Evolutionary conservation across 1,140 invertebrate genomes (phyloP).

Genomic region (Caenorhabditis briggsae): DNA sequence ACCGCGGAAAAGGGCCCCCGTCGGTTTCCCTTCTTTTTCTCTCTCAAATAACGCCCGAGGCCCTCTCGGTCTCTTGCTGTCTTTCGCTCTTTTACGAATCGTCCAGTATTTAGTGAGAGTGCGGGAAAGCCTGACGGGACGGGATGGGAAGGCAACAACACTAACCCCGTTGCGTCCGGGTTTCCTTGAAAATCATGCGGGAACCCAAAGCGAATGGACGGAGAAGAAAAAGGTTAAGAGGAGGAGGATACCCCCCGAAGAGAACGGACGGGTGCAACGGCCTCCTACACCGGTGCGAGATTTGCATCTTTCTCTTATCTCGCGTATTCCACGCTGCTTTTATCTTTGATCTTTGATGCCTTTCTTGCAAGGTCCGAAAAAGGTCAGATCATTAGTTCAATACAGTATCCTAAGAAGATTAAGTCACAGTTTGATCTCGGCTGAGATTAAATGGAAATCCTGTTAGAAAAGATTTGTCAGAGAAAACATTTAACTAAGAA

Average conservation of each 20-base stretch:
- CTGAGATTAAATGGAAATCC: too few relatives aligned
- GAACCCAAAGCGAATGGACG: not conserved
- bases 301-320: constrained; percentile 7
- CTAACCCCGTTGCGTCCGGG: not conserved
- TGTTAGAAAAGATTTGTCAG: too few relatives aligned
- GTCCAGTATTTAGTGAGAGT: constrained; percentile 7
- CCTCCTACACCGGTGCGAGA: not conserved
- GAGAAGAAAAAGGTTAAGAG: not conserved
- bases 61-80: not conserved
- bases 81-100: not conserved
- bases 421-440: too few relatives aligned
- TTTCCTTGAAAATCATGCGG: constrained; percentile 18
- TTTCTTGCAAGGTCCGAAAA: not conserved
- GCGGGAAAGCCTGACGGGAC: not conserved
- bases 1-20: not conserved
- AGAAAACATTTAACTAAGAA: too few relatives aligned
- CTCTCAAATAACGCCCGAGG: not conserved
- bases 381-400: not conserved
- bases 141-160: not conserved
- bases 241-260: not conserved
- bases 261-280: not conserved
- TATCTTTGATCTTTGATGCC: constrained; percentile 9
- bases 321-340: not conserved
- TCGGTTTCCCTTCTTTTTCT: not conserved
- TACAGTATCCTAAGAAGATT: too few relatives aligned